Evolutionary conservation across 2,888 invertebrate genomes (phyloP).

Genomic region (Napeogenes inachia): DNA sequence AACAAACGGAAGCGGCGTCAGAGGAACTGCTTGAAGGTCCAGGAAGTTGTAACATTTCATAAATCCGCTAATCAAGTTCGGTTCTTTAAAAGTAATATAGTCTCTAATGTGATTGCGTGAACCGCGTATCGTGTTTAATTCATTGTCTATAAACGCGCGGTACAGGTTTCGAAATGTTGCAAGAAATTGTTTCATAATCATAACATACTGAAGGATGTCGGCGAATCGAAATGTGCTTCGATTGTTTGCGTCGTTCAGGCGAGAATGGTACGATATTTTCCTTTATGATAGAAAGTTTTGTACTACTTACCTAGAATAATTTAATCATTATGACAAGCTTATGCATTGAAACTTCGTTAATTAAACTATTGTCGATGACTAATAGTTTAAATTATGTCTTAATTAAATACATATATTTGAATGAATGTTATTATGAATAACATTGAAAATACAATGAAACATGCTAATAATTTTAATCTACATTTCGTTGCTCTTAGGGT

Average conservation of each 20-base stretch:
- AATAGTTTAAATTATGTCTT: no score
- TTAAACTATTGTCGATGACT: no score
- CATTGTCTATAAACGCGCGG: slow-evolving; percentile 31
- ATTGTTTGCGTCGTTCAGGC: slow-evolving; percentile 45
- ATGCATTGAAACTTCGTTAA: no score
- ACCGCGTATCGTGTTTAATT: slow-evolving; percentile 14
- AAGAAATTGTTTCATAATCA: slow-evolving; percentile 38
- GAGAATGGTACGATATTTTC: slow-evolving; percentile 34
- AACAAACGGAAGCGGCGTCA: slow-evolving; percentile 11
- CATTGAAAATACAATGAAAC: not conserved
- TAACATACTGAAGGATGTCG: slow-evolving; percentile 40
- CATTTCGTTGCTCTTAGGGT: not conserved
- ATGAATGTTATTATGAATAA: not conserved
- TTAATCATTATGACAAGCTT: no score
- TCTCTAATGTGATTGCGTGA: slow-evolving; percentile 20
- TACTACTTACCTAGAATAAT: slow-evolving; percentile 19
- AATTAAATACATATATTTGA: no score
- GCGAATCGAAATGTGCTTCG: slow-evolving; percentile 50
- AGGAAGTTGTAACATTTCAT: slow-evolving; percentile 6
- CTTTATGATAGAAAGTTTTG: slow-evolving; percentile 9
- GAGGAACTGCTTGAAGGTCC: slow-evolving; percentile 17
- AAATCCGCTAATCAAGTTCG: slow-evolving; percentile 10
- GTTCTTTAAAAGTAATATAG: slow-evolving; percentile 10
- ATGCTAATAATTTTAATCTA: not conserved
- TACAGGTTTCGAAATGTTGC: slow-evolving; percentile 33